Evolutionary conservation across 2,888 invertebrate genomes (phyloP), one percentile per base, ranked within the genome.

Genomic region (Lasioglossum oenotherae): DNA sequence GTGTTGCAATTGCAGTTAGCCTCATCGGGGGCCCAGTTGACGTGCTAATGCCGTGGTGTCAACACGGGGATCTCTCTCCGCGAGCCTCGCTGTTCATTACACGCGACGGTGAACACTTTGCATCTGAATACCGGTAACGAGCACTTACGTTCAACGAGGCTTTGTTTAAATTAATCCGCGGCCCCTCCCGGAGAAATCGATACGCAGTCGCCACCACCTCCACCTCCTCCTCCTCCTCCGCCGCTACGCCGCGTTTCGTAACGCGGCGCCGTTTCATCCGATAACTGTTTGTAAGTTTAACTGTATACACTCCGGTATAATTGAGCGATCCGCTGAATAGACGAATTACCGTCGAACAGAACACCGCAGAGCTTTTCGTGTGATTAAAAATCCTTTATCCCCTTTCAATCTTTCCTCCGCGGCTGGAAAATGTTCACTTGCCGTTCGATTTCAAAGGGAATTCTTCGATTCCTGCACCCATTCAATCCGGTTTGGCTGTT

Each of bases 1-100:
- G 74, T 81, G 81, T 81, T 57, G 84, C 77, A 84, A 84, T 82
- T 74, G 78, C 41, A 81, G 78, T 84, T 81, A 78, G 60, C 84
- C 76, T 77, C 77, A 78, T 84, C 81, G 77, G 74, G 27, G 53
- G 35, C 57, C 74, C 82, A 46, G 81, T 78, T 77, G 83, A 84
- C 81, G 81, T 73, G 81, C 73, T 84, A 77, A 84, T 74, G 81
- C 81, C 77, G 77, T 69, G 41, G 53, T 76, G 81, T 84, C 84
- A 84, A 74, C 77, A 23, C 27, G 74, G 44, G 35, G 57, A 81
- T 77, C 67, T 74, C 46, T 31, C 44, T 27, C 14, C 19, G 27
- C 14, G 35, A 27, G 19, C 27, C 38, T 19, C 16, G 57, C 41
- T 69, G 49, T 72, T 57, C 72, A 64, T 77, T 77, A 69, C 69